Conservation (phyloP, 2,113 vertebrate genomes). For the Cyrtonyx montezumae region DNA sequence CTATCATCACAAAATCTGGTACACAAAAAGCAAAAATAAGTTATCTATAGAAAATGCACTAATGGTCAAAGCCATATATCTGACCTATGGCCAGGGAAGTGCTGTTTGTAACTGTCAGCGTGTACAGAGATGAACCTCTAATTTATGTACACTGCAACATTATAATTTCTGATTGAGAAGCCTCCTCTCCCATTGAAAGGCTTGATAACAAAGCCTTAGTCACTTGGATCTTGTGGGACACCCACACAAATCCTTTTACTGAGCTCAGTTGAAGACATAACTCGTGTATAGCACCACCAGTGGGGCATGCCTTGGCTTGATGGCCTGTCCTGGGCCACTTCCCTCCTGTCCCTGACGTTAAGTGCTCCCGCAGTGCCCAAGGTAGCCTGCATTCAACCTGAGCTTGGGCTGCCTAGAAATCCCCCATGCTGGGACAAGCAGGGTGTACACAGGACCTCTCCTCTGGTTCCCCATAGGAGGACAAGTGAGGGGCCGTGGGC, state of each 20-base stretch:
- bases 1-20: not conserved
- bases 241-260: not conserved
- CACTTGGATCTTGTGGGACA: not conserved
- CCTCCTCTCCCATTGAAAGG: constrained; percentile 22
- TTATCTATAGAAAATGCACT: constrained; percentile 53
- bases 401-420: not conserved
- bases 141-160: constrained; percentile 40
- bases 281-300: not conserved
- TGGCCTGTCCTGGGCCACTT: not conserved
- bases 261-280: not conserved
- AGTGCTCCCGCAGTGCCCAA: not conserved
- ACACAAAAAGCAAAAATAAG: constrained; percentile 46
- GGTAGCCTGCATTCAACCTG: not conserved
- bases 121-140: constrained; percentile 24
- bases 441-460: not conserved
- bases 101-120: constrained; percentile 55
- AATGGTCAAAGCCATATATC: constrained; percentile 51
- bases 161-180: constrained; percentile 54
- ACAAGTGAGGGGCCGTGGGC: not conserved
- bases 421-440: not conserved
- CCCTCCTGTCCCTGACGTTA: not conserved
- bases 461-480: not conserved
- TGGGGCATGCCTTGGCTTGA: not conserved
- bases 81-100: constrained; percentile 21
- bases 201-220: constrained; percentile 7